A percentile compares a stretch with the other conserved stretches of the same genome.
Evolutionary conservation across 1,140 invertebrate species (phyloP).

Genomic region (Scaptomyza pallida): DNA sequence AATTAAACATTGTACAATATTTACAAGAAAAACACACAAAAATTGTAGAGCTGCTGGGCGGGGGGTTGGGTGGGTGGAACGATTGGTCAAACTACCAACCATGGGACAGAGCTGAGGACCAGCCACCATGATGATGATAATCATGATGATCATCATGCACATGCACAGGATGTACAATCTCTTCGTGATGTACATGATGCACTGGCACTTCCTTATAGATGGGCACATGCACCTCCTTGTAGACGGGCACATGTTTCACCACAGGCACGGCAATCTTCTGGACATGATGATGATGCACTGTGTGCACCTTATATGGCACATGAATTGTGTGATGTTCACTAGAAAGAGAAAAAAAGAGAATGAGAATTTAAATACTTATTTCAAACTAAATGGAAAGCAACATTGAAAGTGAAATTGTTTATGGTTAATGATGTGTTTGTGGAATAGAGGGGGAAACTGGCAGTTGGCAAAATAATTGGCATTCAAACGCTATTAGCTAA

Average conservation of each 20-base stretch:
- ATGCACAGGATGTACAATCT: slow-evolving; percentile 59
- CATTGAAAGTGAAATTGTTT: slow-evolving; percentile 59
- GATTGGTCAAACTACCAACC: slow-evolving; percentile 52
- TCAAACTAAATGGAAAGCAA: slow-evolving; percentile 30
- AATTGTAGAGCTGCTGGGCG: slow-evolving; percentile 8
- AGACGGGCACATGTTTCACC: slow-evolving; percentile 78
- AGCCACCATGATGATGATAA: slow-evolving; percentile 69
- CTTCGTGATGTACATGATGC: slow-evolving; percentile 73
- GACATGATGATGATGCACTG: slow-evolving; percentile 88
- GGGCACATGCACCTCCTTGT: slow-evolving; percentile 68
- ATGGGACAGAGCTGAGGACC: slow-evolving; percentile 62
- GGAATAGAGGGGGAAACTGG: neutral
- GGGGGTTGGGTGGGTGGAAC: neutral
- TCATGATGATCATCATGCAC: slow-evolving; percentile 78
- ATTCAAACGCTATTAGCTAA: slow-evolving; percentile 64
- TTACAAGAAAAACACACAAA: slow-evolving; percentile 56
- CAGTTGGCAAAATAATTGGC: slow-evolving; percentile 48
- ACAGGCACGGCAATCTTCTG: slow-evolving; percentile 85
- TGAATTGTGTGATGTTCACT: slow-evolving; percentile 87
- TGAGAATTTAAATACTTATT: neutral
- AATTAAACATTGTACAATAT: slow-evolving; percentile 65
- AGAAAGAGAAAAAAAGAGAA: neutral
- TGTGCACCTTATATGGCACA: slow-evolving; percentile 88
- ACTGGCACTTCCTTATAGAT: slow-evolving; percentile 75
- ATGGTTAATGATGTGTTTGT: slow-evolving; percentile 9